A percentile compares a stretch with the other conserved stretches of the same genome.
Conservation (phyloP, 64 coral and sea anemone genomes). For the Acropora yongei region DNA sequence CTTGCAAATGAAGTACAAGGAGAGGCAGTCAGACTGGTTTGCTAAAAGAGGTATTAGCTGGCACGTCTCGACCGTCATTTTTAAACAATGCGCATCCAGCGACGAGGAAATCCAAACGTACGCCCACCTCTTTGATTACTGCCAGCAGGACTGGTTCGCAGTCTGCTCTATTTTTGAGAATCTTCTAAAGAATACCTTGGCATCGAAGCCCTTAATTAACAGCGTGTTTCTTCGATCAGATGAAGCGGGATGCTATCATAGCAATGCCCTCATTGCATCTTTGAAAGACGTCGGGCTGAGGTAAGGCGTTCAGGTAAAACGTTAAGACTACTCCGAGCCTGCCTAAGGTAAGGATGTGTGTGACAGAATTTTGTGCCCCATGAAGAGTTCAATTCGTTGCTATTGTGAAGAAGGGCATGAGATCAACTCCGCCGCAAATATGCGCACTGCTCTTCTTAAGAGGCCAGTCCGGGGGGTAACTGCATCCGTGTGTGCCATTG, state of each 20-base stretch:
- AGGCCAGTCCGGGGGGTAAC: constrained; percentile 65
- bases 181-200: background rate
- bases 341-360: constrained; percentile 74
- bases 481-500: constrained; percentile 42
- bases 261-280: background rate
- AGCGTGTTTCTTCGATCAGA: constrained; percentile 15
- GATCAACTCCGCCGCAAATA: constrained; percentile 16
- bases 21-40: constrained; percentile 43
- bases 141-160: constrained; percentile 31
- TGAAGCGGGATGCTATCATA: constrained; percentile 24
- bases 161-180: constrained; percentile 34
- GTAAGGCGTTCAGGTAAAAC: background rate
- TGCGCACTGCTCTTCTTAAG: constrained; percentile 55
- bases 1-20: constrained; percentile 2
- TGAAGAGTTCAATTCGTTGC: constrained; percentile 45
- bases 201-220: background rate
- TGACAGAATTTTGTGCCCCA: constrained; percentile 65
- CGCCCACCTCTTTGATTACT: constrained; percentile 21
- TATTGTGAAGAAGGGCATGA: constrained; percentile 59
- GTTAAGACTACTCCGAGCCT: constrained; percentile 65
- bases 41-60: constrained; percentile 47
- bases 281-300: constrained; percentile 16
- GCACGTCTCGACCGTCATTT: constrained; percentile 30
- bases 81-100: background rate
- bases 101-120: background rate